These are phyloP conservation scores for Gavialis gangeticus DNA, from an alignment of 2,113 vertebrate genomes.

Conservation along the genomic window DNA sequence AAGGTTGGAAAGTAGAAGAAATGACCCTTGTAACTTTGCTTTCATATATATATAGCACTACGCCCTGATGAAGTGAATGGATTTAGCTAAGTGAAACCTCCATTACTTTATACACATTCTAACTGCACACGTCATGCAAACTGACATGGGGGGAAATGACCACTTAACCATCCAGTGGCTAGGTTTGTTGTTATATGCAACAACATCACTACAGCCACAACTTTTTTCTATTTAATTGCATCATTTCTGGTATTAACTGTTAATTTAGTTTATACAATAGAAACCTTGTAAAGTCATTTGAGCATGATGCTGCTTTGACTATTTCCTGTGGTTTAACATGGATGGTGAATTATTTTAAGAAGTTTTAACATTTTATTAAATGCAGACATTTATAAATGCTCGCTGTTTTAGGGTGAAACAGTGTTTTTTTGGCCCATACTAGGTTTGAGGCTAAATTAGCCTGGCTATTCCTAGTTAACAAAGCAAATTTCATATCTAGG, in stretches of 20 bases:
- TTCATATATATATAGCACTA: background rate
- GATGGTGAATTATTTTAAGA: conserved; percentile 73
- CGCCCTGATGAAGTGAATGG: background rate
- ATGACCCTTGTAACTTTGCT: background rate
- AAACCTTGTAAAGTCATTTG: conserved; percentile 27
- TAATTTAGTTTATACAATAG: conserved; percentile 52
- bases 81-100: background rate
- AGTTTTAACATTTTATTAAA: conserved; percentile 71
- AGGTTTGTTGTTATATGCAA: background rate
- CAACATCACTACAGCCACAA: conserved; percentile 1
- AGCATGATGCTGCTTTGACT: conserved; percentile 41
- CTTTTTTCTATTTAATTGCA: background rate
- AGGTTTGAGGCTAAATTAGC: conserved; percentile 69
- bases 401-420: conserved; percentile 61
- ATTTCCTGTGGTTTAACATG: conserved; percentile 70
- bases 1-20: background rate
- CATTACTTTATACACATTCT: conserved; percentile 8
- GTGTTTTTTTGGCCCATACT: conserved; percentile 66
- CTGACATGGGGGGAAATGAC: background rate
- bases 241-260: conserved; percentile 13
- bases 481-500: background rate
- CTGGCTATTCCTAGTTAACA: conserved; percentile 58
- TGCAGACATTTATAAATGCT: conserved; percentile 72
- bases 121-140: background rate
- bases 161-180: background rate